Evolutionary conservation across 2,888 invertebrate genomes (phyloP).

Genomic region (Pegoplata infirma): DNA sequence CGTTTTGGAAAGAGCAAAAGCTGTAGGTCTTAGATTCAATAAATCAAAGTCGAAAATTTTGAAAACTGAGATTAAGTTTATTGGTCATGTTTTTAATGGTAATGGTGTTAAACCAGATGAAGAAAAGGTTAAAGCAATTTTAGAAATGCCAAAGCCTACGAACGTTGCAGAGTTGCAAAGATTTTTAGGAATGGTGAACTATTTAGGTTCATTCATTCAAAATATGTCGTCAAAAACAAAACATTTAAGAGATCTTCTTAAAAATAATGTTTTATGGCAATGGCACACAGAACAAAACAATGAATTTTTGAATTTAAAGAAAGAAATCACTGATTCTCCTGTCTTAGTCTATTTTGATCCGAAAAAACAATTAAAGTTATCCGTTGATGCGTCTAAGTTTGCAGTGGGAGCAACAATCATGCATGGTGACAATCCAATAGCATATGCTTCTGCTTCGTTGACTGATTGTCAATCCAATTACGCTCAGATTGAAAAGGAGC

Average conservation of each 20-base stretch:
- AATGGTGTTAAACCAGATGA: too few relatives aligned
- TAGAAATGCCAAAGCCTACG: not conserved
- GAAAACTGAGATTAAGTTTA: constrained; percentile 9
- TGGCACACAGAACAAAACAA: too few relatives aligned
- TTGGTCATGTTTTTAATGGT: constrained; percentile 13
- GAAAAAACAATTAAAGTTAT: not conserved
- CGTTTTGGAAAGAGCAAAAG: constrained; percentile 5
- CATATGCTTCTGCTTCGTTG: constrained; percentile 35
- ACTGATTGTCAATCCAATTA: too few relatives aligned
- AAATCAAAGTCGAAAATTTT: not conserved
- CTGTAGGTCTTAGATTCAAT: constrained; percentile 6
- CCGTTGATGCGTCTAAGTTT: constrained; percentile 35
- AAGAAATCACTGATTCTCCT: too few relatives aligned
- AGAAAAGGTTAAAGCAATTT: too few relatives aligned
- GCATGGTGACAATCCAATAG: too few relatives aligned
- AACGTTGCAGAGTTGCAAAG: constrained; percentile 2
- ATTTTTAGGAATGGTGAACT: constrained; percentile 12
- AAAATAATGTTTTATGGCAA: not conserved
- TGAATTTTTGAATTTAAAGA: too few relatives aligned
- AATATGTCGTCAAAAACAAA: constrained; percentile 2
- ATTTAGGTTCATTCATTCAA: not conserved
- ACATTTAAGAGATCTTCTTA: not conserved
- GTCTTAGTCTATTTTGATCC: too few relatives aligned
- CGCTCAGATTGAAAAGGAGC: constrained; percentile 60
- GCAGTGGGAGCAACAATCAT: constrained; percentile 15